Conservation (phyloP, 2,797 vertebrate species). For the Sparidentex hasta region DNA sequence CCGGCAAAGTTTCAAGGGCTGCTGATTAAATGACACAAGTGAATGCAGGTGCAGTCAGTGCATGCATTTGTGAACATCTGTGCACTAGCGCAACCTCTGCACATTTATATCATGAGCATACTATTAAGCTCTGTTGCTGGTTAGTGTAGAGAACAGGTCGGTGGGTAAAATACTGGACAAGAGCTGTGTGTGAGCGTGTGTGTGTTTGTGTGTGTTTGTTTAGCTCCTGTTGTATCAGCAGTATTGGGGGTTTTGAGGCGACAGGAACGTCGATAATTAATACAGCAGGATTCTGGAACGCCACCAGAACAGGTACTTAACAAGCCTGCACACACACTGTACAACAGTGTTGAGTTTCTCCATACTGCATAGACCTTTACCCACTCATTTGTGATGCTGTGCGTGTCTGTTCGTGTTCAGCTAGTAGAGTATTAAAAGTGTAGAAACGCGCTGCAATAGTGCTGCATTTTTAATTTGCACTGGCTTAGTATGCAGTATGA, state of each 20-base stretch:
- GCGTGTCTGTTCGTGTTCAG: slow-evolving; percentile 18
- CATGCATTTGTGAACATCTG: not conserved
- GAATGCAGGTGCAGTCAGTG: not conserved
- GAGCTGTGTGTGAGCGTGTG: slow-evolving; percentile 36
- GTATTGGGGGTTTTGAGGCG: slow-evolving; percentile 70
- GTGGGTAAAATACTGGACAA: slow-evolving; percentile 40
- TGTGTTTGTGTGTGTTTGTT: slow-evolving; percentile 40
- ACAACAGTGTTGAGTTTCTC: slow-evolving; percentile 27
- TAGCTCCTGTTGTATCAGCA: slow-evolving; percentile 65
- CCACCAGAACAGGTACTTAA: slow-evolving; percentile 72
- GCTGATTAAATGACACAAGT: not conserved
- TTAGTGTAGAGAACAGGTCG: slow-evolving; percentile 47
- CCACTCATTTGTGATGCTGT: slow-evolving; percentile 36
- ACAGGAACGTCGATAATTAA: slow-evolving; percentile 83
- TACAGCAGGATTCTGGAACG: slow-evolving; percentile 78
- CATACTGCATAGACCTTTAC: slow-evolving; percentile 8
- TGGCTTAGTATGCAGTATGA: not conserved
- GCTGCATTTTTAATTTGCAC: slow-evolving; percentile 25
- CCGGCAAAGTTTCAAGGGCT: slow-evolving; percentile 32
- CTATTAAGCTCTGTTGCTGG: slow-evolving; percentile 20
- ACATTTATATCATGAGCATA: not conserved
- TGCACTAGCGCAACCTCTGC: not conserved
- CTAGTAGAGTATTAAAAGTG: slow-evolving; percentile 5
- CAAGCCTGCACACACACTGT: slow-evolving; percentile 19
- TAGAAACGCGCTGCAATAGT: slow-evolving; percentile 6